A percentile compares a stretch with the other conserved stretches of the same genome.
These are phyloP conservation scores for Eristalis intricaria DNA, from an alignment of 2,888 invertebrate genomes.

Conservation along the genomic window DNA sequence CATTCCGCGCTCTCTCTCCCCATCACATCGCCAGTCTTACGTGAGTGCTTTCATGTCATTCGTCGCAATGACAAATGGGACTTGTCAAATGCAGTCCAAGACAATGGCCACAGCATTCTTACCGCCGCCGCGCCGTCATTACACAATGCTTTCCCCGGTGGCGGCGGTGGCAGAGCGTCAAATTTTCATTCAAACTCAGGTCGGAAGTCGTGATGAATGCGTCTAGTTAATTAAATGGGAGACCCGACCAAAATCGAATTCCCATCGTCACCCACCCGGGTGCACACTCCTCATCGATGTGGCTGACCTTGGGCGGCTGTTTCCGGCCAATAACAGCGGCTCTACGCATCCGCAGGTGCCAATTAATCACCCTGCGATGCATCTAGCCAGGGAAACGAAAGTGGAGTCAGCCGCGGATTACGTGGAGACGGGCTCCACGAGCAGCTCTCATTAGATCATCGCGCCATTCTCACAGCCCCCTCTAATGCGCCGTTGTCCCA, in stretches of 20 bases:
- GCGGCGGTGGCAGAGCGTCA: not conserved
- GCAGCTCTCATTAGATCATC: not conserved
- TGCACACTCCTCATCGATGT: not conserved
- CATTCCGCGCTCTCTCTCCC: not conserved
- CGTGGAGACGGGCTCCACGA: not conserved
- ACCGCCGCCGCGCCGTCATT: not conserved
- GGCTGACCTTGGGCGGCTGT: conserved; percentile 9
- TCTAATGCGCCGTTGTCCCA: not conserved
- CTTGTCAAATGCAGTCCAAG: not conserved
- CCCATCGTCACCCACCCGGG: conserved; percentile 15
- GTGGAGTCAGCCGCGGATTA: not conserved
- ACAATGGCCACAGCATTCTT: not conserved
- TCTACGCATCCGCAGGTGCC: not conserved
- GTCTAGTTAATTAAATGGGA: not conserved
- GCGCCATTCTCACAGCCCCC: not conserved
- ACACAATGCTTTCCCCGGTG: not conserved
- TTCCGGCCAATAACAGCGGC: conserved; percentile 2
- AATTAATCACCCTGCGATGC: not conserved
- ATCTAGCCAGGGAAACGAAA: not conserved
- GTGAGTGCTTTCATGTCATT: not conserved
- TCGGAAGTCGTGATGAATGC: conserved; percentile 4
- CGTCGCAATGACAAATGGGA: not conserved
- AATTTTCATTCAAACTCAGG: not conserved
- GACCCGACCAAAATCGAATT: not conserved
- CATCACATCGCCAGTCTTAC: not conserved